These are phyloP conservation scores for Lacanobia oleracea DNA, from an alignment of 2,888 invertebrate genomes.

Conservation along the genomic window DNA sequence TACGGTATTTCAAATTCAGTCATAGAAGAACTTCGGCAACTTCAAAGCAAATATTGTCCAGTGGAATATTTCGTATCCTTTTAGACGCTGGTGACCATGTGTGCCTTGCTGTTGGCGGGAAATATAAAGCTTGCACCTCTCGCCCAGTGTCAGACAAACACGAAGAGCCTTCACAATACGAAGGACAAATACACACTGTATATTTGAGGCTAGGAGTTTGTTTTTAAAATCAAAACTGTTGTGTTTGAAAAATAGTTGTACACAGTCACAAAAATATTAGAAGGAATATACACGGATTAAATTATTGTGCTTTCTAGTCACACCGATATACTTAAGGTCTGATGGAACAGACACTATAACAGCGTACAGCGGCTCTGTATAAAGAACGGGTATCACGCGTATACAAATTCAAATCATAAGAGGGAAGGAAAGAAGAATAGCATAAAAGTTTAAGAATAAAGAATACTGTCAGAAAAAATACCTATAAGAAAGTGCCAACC, in stretches of 20 bases:
- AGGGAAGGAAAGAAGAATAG: background rate
- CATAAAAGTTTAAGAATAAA: background rate
- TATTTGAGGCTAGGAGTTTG: conserved; percentile 9
- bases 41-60: conserved; percentile 57
- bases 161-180: conserved; percentile 41
- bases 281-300: background rate
- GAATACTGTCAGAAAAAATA: background rate
- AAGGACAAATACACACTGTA: conserved; percentile 32
- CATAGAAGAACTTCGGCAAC: conserved; percentile 19
- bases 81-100: conserved; percentile 55
- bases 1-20: conserved; percentile 5
- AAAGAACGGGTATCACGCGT: too few species aligned
- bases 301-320: background rate
- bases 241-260: background rate
- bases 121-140: conserved; percentile 58
- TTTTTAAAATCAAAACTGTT: background rate
- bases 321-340: too few species aligned
- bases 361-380: too few species aligned
- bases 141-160: conserved; percentile 54
- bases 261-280: background rate
- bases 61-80: conserved; percentile 62
- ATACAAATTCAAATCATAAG: too few species aligned
- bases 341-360: background rate
- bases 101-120: conserved; percentile 45
- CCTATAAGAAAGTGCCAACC: background rate